Evolutionary conservation across 2,797 vertebrate species (phyloP).

Genomic region (Podargus strigoides): DNA sequence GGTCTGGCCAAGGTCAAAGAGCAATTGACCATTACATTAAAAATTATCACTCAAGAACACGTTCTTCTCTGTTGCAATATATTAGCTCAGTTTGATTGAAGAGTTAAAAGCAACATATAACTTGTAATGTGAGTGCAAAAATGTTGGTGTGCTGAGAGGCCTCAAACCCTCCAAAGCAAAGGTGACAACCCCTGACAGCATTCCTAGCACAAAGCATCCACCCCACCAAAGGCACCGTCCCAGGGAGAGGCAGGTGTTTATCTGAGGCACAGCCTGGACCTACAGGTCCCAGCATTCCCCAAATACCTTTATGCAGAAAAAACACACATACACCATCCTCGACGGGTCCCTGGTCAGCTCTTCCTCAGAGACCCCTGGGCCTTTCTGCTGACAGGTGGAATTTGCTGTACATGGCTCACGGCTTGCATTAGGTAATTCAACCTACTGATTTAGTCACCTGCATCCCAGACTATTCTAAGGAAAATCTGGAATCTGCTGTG

Average conservation of each 20-base stretch:
- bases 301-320: neutral
- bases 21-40: neutral
- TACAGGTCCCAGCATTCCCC: neutral
- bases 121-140: neutral
- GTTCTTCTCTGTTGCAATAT: rapidly evolving
- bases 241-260: neutral
- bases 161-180: neutral
- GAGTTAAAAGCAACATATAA: neutral
- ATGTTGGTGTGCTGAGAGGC: neutral
- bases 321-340: neutral
- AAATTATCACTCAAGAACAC: neutral
- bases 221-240: neutral
- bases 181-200: neutral
- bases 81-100: neutral
- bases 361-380: neutral
- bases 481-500: neutral
- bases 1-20: neutral
- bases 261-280: neutral
- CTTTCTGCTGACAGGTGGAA: neutral
- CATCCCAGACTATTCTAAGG: neutral
- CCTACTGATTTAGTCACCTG: neutral
- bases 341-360: rapidly evolving
- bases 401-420: neutral
- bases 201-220: neutral
- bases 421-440: neutral